These are phyloP conservation scores for Columba janthina DNA, from an alignment of 2,113 vertebrate genomes.

Conservation along the genomic window DNA sequence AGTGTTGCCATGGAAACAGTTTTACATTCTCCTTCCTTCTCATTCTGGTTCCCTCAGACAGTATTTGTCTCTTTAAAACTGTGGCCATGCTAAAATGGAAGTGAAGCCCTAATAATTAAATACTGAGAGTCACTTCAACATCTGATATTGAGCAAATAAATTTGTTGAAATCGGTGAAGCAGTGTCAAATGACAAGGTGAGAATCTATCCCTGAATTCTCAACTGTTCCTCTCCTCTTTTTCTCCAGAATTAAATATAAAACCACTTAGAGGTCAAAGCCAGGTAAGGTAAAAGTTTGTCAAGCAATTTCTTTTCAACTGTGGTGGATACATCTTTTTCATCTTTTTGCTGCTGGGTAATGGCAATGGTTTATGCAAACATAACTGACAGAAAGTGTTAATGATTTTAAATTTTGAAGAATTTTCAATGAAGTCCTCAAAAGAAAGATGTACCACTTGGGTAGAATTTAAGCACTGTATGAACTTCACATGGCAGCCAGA, in stretches of 20 bases:
- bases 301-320: not conserved
- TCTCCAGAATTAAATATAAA: not conserved
- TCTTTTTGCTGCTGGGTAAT: not conserved
- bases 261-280: not conserved
- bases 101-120: constrained; percentile 62
- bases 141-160: not conserved
- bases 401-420: not conserved
- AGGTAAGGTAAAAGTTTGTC: not conserved
- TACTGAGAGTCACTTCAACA: not conserved
- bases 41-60: constrained; percentile 41
- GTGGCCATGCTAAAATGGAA: constrained; percentile 61
- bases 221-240: not conserved
- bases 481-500: not conserved
- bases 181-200: not conserved
- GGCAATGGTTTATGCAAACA: not conserved
- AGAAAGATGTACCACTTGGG: not conserved
- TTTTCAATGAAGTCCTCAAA: not conserved
- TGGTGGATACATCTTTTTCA: not conserved
- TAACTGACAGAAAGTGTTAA: not conserved
- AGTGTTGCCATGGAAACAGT: constrained; percentile 76
- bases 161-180: not conserved
- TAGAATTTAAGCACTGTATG: not conserved
- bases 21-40: constrained; percentile 50
- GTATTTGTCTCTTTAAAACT: constrained; percentile 53
- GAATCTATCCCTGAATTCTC: not conserved